phyloP scores from a whole-genome alignment of 2,888 invertebrate species.

The Flabesymbios commensalis region DNA sequence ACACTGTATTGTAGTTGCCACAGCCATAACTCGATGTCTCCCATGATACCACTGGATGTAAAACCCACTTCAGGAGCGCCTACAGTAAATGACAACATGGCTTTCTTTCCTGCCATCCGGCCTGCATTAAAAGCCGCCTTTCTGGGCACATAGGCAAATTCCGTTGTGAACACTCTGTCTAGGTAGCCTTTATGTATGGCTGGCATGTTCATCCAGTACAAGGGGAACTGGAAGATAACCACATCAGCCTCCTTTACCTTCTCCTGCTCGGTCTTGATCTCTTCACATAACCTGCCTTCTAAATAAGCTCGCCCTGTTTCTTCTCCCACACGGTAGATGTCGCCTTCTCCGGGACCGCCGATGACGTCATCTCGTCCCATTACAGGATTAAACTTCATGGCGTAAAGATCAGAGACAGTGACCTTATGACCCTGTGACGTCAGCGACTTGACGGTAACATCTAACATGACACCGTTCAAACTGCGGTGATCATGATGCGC shows the following conservation, averaged over 20 bases:
- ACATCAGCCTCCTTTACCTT: slow-evolving; percentile 38
- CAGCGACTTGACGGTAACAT: slow-evolving; percentile 35
- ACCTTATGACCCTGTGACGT: slow-evolving; percentile 36
- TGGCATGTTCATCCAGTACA: slow-evolving; percentile 40
- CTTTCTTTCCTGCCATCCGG: too few species aligned
- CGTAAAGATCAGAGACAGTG: slow-evolving; percentile 43
- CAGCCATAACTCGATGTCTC: background rate
- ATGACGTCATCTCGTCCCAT: slow-evolving; percentile 13
- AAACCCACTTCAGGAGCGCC: background rate
- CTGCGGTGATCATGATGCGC: slow-evolving; percentile 44
- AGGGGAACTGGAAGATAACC: slow-evolving; percentile 43
- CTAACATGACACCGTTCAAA: slow-evolving; percentile 42
- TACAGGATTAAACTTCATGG: slow-evolving; percentile 41
- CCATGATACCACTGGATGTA: background rate
- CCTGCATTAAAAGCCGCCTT: too few species aligned
- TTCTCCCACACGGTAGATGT: too few species aligned
- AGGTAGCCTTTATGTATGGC: slow-evolving; percentile 46
- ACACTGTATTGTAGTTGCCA: slow-evolving; percentile 1
- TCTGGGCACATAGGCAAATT: too few species aligned
- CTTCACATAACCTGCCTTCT: slow-evolving; percentile 14
- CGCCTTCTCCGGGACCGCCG: too few species aligned
- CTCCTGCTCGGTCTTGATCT: slow-evolving; percentile 31
- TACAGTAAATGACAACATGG: background rate
- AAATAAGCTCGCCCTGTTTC: slow-evolving; percentile 17
- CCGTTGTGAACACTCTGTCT: slow-evolving; percentile 34